Evolutionary conservation across 2,888 invertebrate genomes (phyloP).

Genomic region (Microplitis manilae): DNA sequence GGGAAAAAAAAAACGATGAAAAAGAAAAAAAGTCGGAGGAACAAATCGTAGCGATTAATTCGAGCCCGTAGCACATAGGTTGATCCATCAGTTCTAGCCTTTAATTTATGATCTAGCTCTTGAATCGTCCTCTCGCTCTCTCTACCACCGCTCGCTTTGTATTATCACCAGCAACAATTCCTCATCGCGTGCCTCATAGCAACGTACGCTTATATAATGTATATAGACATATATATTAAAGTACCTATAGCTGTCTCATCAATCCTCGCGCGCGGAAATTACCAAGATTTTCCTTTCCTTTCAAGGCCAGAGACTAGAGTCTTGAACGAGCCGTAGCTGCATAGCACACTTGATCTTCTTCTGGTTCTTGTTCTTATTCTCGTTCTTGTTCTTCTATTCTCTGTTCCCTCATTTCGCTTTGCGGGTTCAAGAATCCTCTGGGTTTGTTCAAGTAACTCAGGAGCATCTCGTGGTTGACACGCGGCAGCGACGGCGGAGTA

Average conservation of each 20-base stretch:
- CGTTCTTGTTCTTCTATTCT: background rate
- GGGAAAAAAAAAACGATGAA: background rate
- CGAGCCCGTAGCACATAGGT: constrained; percentile 37
- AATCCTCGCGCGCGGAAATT: constrained; percentile 6
- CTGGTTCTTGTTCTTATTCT: background rate
- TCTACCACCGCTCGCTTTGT: background rate
- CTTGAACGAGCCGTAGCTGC: background rate
- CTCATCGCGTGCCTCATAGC: constrained; percentile 36
- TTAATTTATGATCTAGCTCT: constrained; percentile 33
- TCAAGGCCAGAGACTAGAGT: constrained; percentile 12
- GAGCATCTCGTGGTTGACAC: constrained; percentile 26
- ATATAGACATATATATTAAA: background rate
- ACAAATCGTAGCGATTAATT: constrained; percentile 41
- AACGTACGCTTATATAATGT: constrained; percentile 27
- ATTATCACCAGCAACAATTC: constrained; percentile 31
- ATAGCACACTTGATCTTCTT: background rate
- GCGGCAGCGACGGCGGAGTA: constrained; percentile 7
- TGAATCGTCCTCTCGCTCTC: constrained; percentile 18
- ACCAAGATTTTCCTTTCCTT: constrained; percentile 19
- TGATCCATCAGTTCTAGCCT: constrained; percentile 49
- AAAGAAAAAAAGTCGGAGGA: constrained; percentile 15
- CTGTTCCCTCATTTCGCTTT: background rate
- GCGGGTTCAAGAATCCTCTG: background rate
- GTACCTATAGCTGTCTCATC: background rate
- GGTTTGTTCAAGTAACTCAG: constrained; percentile 3